Evolutionary conservation across 2,113 vertebrate species (phyloP).

Genomic region (Crocuta crocuta): DNA sequence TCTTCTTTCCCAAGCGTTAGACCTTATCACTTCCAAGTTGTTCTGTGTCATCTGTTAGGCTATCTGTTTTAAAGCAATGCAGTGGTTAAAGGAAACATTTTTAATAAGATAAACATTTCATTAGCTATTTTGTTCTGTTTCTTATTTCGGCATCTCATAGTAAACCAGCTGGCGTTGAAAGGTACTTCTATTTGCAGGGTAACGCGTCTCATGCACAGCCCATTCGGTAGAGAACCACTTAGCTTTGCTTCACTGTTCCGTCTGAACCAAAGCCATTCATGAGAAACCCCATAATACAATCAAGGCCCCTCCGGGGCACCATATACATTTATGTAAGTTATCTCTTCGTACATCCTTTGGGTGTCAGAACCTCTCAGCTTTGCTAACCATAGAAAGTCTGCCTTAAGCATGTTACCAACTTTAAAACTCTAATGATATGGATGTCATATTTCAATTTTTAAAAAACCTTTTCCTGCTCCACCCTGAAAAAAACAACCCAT

Average conservation of each 20-base stretch:
- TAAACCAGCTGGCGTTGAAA: background rate
- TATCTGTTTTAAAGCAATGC: background rate
- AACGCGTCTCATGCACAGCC: slow-evolving; percentile 59
- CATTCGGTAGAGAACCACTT: slow-evolving; percentile 72
- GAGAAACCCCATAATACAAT: slow-evolving; percentile 81
- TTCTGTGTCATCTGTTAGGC: background rate
- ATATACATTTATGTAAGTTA: slow-evolving; percentile 85
- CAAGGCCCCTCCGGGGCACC: slow-evolving; percentile 83
- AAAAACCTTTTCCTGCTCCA: slow-evolving; percentile 66
- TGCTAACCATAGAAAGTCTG: slow-evolving; percentile 83
- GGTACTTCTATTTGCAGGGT: slow-evolving; percentile 58
- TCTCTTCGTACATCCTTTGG: slow-evolving; percentile 84
- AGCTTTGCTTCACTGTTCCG: slow-evolving; percentile 77
- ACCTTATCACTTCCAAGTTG: background rate
- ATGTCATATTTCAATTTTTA: slow-evolving; percentile 80
- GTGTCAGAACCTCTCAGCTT: slow-evolving; percentile 84
- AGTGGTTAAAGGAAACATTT: background rate
- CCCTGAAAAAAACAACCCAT: background rate
- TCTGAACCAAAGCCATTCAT: slow-evolving; percentile 76
- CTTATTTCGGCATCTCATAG: slow-evolving; percentile 27
- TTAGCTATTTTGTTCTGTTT: slow-evolving; percentile 66
- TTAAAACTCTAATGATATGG: slow-evolving; percentile 74
- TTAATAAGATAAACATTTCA: slow-evolving; percentile 73
- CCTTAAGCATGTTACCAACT: slow-evolving; percentile 80
- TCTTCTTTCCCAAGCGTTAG: background rate